Conservation (phyloP, 1,140 invertebrate genomes). For the Ruditapes philippinarum region DNA sequence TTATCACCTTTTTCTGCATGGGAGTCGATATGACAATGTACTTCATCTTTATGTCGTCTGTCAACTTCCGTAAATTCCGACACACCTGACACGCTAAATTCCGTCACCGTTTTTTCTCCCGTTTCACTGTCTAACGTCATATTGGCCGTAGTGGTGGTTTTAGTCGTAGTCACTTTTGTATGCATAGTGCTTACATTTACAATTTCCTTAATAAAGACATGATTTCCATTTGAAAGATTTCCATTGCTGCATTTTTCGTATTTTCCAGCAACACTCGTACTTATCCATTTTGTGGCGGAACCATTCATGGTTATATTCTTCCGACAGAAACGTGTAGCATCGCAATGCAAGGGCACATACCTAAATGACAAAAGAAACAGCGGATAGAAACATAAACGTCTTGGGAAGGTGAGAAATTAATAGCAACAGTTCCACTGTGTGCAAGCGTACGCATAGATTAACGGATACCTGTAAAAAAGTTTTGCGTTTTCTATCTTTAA, state of each 20-base stretch:
- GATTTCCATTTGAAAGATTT: slow-evolving; percentile 19
- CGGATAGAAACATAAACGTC: neutral
- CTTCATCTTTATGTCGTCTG: neutral
- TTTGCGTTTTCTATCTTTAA: too few species aligned
- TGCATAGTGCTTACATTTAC: neutral
- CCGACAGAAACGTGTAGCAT: neutral
- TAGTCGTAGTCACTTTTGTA: neutral
- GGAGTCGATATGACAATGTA: neutral
- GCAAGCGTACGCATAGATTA: neutral
- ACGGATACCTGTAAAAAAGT: neutral
- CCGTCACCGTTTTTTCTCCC: neutral
- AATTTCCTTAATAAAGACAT: neutral
- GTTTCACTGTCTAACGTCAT: slow-evolving; percentile 8
- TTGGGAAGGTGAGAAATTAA: slow-evolving; percentile 30
- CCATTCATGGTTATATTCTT: slow-evolving; percentile 28
- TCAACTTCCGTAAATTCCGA: neutral
- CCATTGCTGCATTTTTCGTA: slow-evolving; percentile 37
- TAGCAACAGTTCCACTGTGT: slow-evolving; percentile 2
- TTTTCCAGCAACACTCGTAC: slow-evolving; percentile 8
- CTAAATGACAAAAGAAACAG: slow-evolving; percentile 29
- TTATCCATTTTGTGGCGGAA: slow-evolving; percentile 20
- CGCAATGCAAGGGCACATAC: slow-evolving; percentile 14
- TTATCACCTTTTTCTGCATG: neutral
- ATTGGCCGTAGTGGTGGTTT: neutral
- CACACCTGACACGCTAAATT: neutral